Conservation (phyloP, 2,888 invertebrate genomes). For the Beris morrisii region DNA sequence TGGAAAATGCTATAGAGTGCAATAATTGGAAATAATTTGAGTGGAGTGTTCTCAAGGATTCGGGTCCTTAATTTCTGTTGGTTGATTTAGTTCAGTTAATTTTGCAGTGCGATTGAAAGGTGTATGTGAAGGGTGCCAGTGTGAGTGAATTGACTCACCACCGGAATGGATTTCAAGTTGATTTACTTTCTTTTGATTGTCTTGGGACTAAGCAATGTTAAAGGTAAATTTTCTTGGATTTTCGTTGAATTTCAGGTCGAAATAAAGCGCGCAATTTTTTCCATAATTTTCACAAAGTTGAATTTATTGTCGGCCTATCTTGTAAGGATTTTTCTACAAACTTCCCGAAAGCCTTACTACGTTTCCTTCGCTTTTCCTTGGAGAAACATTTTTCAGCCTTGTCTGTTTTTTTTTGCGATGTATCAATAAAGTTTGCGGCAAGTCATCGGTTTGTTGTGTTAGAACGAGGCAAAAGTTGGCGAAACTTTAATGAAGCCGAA, state of each 20-base stretch:
- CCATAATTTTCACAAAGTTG: slow-evolving; percentile 1
- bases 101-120: too few species aligned
- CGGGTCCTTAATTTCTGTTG: not conserved
- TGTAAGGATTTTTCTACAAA: not conserved
- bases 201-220: slow-evolving; percentile 22
- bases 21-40: slow-evolving; percentile 19
- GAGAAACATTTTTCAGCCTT: not conserved
- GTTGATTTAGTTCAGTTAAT: not conserved
- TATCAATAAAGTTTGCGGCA: slow-evolving; percentile 31
- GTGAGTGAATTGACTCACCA: not conserved
- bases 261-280: slow-evolving; percentile 7
- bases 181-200: slow-evolving; percentile 24
- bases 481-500: slow-evolving; percentile 32
- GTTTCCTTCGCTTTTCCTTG: not conserved
- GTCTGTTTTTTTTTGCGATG: not conserved
- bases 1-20: slow-evolving; percentile 17
- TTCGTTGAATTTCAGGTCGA: too few species aligned
- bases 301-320: not conserved
- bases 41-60: slow-evolving; percentile 10
- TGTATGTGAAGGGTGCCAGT: not conserved
- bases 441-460: slow-evolving; percentile 32
- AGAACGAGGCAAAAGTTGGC: slow-evolving; percentile 24
- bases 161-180: slow-evolving; percentile 36
- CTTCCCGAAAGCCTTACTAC: slow-evolving; percentile 11
- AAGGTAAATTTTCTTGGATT: slow-evolving; percentile 32